phyloP scores from a whole-genome alignment of 2,888 invertebrate species.

The Pachymerium ferrugineum region DNA sequence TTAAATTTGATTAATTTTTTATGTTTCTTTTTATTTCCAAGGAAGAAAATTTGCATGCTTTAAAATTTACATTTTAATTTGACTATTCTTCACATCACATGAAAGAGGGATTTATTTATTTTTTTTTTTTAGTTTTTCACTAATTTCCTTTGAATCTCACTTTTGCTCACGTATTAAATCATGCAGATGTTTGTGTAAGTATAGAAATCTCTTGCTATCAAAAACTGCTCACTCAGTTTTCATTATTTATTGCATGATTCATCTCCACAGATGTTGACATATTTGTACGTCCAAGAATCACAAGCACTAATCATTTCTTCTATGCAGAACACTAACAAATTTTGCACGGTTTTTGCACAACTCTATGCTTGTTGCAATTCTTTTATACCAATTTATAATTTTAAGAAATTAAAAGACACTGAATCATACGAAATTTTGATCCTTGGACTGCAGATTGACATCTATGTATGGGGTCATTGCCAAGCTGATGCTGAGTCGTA shows the following conservation, averaged over 20 bases:
- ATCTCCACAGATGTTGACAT: not conserved
- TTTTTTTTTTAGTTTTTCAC: not conserved
- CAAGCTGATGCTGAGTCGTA: conserved; percentile 6
- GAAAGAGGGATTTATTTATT: not conserved
- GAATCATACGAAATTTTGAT: not conserved
- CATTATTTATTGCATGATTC: not conserved
- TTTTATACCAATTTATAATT: not conserved
- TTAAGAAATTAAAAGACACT: not conserved
- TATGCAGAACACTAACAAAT: not conserved
- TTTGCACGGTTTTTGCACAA: not conserved
- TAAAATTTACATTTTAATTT: not conserved
- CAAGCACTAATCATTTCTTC: not conserved
- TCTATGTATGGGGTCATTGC: not conserved
- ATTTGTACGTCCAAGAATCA: not conserved
- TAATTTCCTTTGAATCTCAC: not conserved
- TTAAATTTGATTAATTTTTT: not conserved
- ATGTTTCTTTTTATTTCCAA: not conserved
- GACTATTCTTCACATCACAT: not conserved
- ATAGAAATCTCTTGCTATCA: not conserved
- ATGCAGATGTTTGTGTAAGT: not conserved
- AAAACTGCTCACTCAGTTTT: not conserved
- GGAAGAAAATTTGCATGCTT: not conserved
- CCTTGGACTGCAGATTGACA: not conserved
- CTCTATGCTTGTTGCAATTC: not conserved
- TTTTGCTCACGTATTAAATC: not conserved